phyloP scores from a whole-genome alignment of 2,113 vertebrate species.

The Crotophaga sulcirostris region DNA sequence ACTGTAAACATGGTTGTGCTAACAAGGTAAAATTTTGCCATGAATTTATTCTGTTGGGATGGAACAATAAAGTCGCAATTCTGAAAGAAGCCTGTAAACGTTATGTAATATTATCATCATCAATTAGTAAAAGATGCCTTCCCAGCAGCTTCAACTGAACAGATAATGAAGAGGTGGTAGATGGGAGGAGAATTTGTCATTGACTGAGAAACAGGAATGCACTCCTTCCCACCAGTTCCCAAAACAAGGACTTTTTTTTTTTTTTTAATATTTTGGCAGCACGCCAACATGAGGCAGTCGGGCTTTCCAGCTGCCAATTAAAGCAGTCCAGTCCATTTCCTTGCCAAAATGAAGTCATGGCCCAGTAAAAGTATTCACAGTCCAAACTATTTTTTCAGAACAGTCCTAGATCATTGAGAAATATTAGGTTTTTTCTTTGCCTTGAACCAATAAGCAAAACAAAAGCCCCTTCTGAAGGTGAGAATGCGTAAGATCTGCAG shows the following conservation, averaged over 20 bases:
- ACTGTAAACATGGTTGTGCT: background rate
- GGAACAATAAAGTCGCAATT: background rate
- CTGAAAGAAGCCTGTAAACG: background rate
- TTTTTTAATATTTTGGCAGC: background rate
- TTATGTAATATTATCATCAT: conserved; percentile 1
- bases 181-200: conserved; percentile 16
- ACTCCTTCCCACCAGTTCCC: background rate
- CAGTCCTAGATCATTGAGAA: background rate
- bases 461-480: background rate
- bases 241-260: background rate
- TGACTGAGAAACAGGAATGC: background rate
- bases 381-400: background rate
- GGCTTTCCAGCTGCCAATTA: background rate
- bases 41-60: background rate
- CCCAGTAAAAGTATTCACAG: background rate
- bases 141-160: background rate
- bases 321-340: background rate
- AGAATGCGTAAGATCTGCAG: background rate
- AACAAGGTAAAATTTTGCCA: background rate
- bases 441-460: background rate
- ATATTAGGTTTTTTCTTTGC: background rate
- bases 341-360: background rate
- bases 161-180: conserved; percentile 16
- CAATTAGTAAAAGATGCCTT: conserved; percentile 21
- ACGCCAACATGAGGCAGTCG: background rate